Base-by-base conservation (phyloP, 2,113 vertebrate species). In the Cinclus mexicanus region DNA sequence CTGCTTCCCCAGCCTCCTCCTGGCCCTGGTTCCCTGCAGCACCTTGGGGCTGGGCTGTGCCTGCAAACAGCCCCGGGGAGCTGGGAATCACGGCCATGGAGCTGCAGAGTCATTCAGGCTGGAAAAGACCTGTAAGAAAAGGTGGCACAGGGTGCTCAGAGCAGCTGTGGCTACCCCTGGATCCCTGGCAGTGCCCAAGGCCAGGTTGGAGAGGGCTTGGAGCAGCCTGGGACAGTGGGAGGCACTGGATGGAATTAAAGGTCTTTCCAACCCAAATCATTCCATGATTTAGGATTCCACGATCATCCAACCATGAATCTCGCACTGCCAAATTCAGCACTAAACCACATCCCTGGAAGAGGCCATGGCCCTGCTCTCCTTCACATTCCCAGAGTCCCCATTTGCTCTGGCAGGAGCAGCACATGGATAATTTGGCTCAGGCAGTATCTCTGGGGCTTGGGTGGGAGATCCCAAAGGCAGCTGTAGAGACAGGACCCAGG, bases 201-300 rank as follows among this genome's bases (percentile, higher is more conserved):
- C 33, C 77, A 39, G 77, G 52, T 0, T 74, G 50, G 29, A 42
- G 0, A 1, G 22, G 21, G 50, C 13, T 64, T 3, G 42, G 50
- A 74, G 52, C 33, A 50, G 1, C 33, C 59, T 67, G 77, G 37
- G 4, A 15, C 11, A 7, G 33, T 42, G 50, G 50, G 4, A 80
- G 42, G 31, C 2, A 28, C 5, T 35, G 4, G 14, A 1, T 26
- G 31, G 10, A 17, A 0, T 65, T 72, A 65, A 6, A 37, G 17
- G 14, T 44, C n/a, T 14, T 72, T 74, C 59, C 22, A 23, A 7
- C 37, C 11, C 86, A 65, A 80, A 12, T 31, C 10, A 37, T 42
- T 72, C 50, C 35, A 31, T 14, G 50, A 26, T 49, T 42, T 12
- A 35, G 37, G 31, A 80, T 49, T 80, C 50, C 25, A 29, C 31